Conservation (phyloP, 2,113 vertebrate species). For the Platichthys stellatus region DNA sequence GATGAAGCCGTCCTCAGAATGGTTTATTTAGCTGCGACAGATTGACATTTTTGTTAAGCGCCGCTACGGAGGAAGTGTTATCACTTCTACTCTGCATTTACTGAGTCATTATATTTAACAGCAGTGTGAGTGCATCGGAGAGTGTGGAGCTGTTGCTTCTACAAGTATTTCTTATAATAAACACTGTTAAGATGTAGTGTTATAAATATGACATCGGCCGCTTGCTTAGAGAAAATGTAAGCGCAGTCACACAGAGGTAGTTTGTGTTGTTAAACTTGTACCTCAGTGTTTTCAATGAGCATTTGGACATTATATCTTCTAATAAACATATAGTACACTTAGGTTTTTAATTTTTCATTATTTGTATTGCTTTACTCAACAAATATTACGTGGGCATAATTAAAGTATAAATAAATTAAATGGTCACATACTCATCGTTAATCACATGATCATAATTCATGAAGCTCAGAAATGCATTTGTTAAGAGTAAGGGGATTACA, state of each 20-base stretch:
- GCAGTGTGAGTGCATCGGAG: not conserved
- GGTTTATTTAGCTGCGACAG: not conserved
- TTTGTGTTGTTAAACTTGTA: conserved; percentile 6
- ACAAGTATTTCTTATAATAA: not conserved
- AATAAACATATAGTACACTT: not conserved
- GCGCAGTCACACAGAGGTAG: not conserved
- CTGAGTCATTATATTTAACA: not conserved
- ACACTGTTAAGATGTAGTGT: not conserved
- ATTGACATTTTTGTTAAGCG: conserved; percentile 5
- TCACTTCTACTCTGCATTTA: not conserved
- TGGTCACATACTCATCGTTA: not conserved
- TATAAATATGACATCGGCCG: conserved; percentile 8
- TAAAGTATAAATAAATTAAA: not conserved
- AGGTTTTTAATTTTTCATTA: too few relatives aligned
- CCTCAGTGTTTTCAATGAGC: not conserved
- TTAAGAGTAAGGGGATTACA: not conserved
- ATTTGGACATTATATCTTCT: not conserved
- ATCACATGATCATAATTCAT: too few relatives aligned
- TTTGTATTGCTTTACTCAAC: not conserved
- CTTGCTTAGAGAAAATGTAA: conserved; percentile 3
- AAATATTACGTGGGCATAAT: not conserved
- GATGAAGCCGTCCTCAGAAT: conserved; percentile 23
- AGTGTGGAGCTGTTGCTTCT: not conserved
- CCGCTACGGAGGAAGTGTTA: not conserved
- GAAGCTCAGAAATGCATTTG: not conserved